Evolutionary conservation across 2,797 vertebrate genomes (phyloP).

Genomic region (Agapornis canus): DNA sequence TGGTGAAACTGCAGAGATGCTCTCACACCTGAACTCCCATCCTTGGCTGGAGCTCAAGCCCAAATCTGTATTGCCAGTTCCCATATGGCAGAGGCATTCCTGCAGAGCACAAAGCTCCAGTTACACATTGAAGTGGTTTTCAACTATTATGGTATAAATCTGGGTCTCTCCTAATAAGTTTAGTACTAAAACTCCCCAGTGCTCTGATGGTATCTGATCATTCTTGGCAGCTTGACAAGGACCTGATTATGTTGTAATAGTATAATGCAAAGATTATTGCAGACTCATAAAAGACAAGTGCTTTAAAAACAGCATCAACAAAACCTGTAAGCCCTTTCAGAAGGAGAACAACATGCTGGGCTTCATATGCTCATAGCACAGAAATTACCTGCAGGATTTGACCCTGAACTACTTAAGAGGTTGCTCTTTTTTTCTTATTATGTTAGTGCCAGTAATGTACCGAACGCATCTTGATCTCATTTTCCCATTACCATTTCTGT

Average conservation of each 20-base stretch:
- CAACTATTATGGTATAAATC: neutral
- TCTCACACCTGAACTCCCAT: neutral
- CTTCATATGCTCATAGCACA: neutral
- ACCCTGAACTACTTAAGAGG: neutral
- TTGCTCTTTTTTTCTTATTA: neutral
- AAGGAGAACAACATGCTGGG: neutral
- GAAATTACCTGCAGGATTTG: neutral
- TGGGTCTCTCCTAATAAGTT: neutral
- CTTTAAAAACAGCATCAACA: conserved; percentile 11
- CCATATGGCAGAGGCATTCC: neutral
- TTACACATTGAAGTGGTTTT: neutral
- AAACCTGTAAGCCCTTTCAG: neutral
- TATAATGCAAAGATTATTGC: conserved; percentile 47
- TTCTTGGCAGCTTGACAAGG: conserved; percentile 29
- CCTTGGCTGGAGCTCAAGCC: neutral
- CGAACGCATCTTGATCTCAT: conserved; percentile 23
- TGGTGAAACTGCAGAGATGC: neutral
- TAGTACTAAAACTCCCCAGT: neutral
- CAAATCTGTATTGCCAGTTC: neutral
- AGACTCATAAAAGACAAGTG: conserved; percentile 34
- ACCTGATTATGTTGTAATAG: conserved; percentile 40
- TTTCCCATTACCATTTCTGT: conserved; percentile 30
- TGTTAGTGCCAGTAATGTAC: neutral
- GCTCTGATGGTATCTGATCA: conserved; percentile 10
- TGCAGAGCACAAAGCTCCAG: neutral